Base-by-base conservation (phyloP, 1,140 invertebrate genomes). In the Aphelinus certus region DNA sequence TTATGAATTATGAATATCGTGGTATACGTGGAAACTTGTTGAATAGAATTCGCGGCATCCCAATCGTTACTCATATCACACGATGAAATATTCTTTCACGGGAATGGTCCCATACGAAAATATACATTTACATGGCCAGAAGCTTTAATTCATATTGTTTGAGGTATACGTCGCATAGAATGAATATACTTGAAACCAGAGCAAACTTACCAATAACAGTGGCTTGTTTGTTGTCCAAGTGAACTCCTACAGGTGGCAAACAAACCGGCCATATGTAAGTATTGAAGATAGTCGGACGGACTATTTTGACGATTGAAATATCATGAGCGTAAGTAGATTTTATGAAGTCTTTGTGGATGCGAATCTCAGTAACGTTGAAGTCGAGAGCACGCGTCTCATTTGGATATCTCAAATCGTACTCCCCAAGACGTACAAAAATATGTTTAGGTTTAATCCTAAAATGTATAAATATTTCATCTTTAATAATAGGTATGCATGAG, bases 221-320 rank as follows among this genome's bases (percentile, higher is more conserved):
- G 5, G 89, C 93, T 51, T 88, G 90, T 81, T 91, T 88, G 45
- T 93, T 91, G 10, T 91, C 90, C 79, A 92, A 91, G 42, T 87
- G 84, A 60, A 89, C 83, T 49, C 90, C 90, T 0, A 89, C 73
- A 0, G 93, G 92, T 6, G 95, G 95, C 43, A 96, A 87, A 83
- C 95, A 97, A 60, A 96, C 92, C 0, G 94, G 95, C 91, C 94
- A 94, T 45, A 96, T 94, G 80, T 95, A 94, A 2, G 90, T 91
- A 76, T 93, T 93, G 81, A 95, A 95, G 2, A 89, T 86, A 0
- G 93, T 92, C 0, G 92, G 86, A 9, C 90, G 86, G 56, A 91
- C 88, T 3, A 96, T 86, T 81, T 92, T 93, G 43, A 96, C 76
- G n/a, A 96, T 90, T 0, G 94, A 93, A 65, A 96, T 93, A 79